These are phyloP conservation scores for Mastomys coucha DNA, from an alignment of 2,113 vertebrate genomes.

Conservation along the genomic window DNA sequence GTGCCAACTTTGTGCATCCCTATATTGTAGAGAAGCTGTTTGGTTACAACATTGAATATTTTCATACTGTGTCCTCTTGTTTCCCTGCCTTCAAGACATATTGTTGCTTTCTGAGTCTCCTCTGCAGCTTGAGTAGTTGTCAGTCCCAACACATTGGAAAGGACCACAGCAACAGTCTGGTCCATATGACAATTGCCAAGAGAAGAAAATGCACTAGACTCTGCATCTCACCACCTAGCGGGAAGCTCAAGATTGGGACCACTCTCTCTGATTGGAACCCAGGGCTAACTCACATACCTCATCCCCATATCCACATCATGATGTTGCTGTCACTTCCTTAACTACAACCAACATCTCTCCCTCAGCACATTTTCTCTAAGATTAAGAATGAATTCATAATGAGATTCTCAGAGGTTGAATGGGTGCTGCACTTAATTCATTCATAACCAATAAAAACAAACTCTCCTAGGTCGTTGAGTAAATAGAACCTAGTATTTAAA, in stretches of 20 bases:
- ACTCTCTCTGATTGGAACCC: neutral
- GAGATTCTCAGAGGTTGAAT: neutral
- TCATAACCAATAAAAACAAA: neutral
- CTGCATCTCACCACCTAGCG: accelerated
- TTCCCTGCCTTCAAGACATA: neutral
- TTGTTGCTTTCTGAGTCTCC: neutral
- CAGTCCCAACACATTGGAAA: neutral
- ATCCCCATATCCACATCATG: too few relatives aligned
- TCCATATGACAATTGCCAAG: too few relatives aligned
- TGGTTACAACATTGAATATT: neutral
- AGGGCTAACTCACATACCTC: accelerated
- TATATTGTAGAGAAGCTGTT: neutral
- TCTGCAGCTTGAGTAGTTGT: neutral
- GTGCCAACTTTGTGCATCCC: neutral
- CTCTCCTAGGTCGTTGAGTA: neutral
- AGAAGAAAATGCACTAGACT: neutral
- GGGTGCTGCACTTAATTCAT: neutral
- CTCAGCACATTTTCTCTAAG: neutral
- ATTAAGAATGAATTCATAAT: neutral
- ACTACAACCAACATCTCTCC: neutral
- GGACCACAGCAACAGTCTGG: neutral
- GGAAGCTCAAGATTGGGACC: neutral
- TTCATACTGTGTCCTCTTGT: neutral
- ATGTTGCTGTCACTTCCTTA: accelerated
- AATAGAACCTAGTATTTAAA: neutral